Conservation (phyloP, 2,113 vertebrate species). For the Lepus americanus region DNA sequence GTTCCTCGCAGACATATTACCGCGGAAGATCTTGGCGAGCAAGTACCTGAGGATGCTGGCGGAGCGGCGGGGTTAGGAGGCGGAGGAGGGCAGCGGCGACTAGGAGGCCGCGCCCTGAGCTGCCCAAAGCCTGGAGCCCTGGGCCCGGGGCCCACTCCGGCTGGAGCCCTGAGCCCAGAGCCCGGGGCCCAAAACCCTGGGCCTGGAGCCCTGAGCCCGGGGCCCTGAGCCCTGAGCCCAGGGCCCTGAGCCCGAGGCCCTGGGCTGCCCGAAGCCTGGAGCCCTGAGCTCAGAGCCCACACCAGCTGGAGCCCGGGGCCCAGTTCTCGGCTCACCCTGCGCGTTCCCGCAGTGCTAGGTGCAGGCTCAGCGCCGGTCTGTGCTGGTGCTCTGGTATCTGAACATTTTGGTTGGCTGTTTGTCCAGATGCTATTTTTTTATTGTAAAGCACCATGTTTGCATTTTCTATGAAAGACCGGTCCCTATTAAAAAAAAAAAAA, state of each 20-base stretch:
- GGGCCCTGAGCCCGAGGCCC: too few relatives aligned
- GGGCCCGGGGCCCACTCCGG: too few relatives aligned
- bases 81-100: slow-evolving; percentile 82
- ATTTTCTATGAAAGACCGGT: slow-evolving; percentile 63
- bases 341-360: not conserved
- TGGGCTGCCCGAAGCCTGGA: too few relatives aligned
- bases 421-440: slow-evolving; percentile 42
- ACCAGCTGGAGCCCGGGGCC: too few relatives aligned
- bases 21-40: slow-evolving; percentile 97
- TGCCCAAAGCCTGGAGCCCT: too few relatives aligned
- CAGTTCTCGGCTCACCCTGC: too few relatives aligned
- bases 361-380: not conserved
- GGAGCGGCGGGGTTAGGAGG: slow-evolving; percentile 87
- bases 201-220: too few relatives aligned
- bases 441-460: slow-evolving; percentile 54
- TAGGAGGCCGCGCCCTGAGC: slow-evolving; percentile 81
- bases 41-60: slow-evolving; percentile 94
- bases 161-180: too few relatives aligned
- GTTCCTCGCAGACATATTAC: slow-evolving; percentile 99
- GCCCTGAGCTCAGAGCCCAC: too few relatives aligned
- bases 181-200: too few relatives aligned
- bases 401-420: not conserved
- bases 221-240: too few relatives aligned
- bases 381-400: too few relatives aligned
- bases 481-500: not conserved